Conservation (phyloP, 2,888 invertebrate genomes). For the Melanargia galathea region DNA sequence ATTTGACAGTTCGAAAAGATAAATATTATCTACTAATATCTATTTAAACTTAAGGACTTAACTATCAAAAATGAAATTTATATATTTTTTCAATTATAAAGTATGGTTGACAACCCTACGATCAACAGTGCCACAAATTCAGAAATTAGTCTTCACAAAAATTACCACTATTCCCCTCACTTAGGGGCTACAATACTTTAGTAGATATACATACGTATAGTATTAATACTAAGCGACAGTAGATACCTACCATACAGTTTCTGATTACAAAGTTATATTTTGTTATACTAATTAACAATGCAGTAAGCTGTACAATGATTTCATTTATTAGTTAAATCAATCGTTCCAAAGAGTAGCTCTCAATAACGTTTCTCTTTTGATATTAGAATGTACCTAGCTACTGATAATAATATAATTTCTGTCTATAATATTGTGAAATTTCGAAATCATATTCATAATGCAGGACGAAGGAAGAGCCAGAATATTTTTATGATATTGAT, state of each 20-base stretch:
- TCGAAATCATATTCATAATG: too few species aligned
- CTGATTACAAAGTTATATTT: slow-evolving; percentile 19
- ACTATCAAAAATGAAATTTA: too few species aligned
- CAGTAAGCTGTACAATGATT: slow-evolving; percentile 17
- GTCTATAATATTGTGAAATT: too few species aligned
- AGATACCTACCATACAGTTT: slow-evolving; percentile 14
- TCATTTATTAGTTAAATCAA: slow-evolving; percentile 14
- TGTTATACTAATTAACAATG: slow-evolving; percentile 22
- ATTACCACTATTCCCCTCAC: not conserved
- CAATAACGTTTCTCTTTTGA: not conserved
- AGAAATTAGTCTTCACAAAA: not conserved
- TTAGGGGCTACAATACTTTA: not conserved
- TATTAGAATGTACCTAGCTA: too few species aligned
- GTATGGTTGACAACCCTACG: not conserved
- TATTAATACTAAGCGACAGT: not conserved
- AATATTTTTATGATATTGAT: too few species aligned
- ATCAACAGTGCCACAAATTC: not conserved
- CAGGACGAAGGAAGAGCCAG: too few species aligned
- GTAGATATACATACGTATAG: not conserved
- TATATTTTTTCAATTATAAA: not conserved
- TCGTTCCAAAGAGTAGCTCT: slow-evolving; percentile 5
- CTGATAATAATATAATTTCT: too few species aligned
- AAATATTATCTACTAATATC: too few species aligned
- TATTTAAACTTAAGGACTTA: too few species aligned
- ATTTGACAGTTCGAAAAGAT: not conserved